Evolutionary conservation across 1,140 invertebrate species (phyloP).

Genomic region (Ylistrum balloti): DNA sequence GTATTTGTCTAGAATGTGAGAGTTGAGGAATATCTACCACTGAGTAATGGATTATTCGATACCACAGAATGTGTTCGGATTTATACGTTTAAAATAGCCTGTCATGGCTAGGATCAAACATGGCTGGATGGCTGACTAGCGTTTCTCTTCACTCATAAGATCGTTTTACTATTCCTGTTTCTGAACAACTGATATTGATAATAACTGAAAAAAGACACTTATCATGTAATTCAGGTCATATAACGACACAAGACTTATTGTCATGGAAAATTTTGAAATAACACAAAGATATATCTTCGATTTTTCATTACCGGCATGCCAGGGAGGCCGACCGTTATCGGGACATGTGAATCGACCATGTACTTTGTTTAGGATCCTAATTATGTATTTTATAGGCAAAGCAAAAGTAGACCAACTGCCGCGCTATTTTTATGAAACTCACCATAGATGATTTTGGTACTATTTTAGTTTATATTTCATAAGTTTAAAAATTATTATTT

Average conservation of each 20-base stretch:
- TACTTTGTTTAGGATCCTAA: constrained; percentile 14
- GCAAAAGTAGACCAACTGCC: background rate
- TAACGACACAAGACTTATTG: background rate
- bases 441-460: too few species aligned
- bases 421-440: background rate
- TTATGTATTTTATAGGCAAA: constrained; percentile 40
- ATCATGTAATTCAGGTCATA: background rate
- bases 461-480: background rate
- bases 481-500: background rate
- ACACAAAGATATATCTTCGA: background rate
- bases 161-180: background rate
- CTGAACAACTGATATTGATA: background rate
- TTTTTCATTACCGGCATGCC: background rate
- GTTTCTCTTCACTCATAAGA: background rate
- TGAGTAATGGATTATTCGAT: background rate
- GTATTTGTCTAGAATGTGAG: background rate
- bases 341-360: background rate
- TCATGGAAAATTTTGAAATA: background rate
- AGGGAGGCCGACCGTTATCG: too few species aligned
- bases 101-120: background rate
- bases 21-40: background rate
- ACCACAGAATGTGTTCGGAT: background rate
- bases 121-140: background rate
- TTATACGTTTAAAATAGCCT: background rate
- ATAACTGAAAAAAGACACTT: background rate